Base-by-base conservation (phyloP, 2,888 invertebrate genomes). In the Xylota segnis region DNA sequence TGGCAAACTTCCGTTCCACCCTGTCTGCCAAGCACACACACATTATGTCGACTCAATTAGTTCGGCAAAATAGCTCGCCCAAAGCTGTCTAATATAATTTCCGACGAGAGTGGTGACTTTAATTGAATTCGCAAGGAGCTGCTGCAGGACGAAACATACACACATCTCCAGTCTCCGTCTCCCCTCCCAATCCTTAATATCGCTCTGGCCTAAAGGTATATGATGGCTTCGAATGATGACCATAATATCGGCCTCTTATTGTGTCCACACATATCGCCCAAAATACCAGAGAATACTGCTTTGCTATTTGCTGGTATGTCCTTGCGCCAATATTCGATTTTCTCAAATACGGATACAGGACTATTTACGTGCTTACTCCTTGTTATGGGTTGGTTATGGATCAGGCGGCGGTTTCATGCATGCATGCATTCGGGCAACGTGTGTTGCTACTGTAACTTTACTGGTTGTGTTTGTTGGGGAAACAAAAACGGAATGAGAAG, bases 81-180 rank as follows among this genome's bases (percentile, higher is more conserved):
- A 59, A 59, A 76, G 68, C 76, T 68, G 76, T 68, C 76, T 61
- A 40, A 76, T 76, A 76, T 61, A 70, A 77, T 68, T 77, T 70
- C 77, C 77, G 61, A 70, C 50, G 54, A 77, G 59, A 77, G 70
- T 77, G 70, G 43, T 77, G 70, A 61, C 70, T 77, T 70, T 70
- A 77, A 77, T 77, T 77, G 77, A 77, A 77, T 77, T 77, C 70
- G 61, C 54, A 77, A 70, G 77, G 61, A 77, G 43, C 54, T 61
- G 56, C 58, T 34, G 23, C 66, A 50, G 66, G 58, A 50, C 29
- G 58, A 66, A 68, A 76, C 40, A 50, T 37, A 5, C 10, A 56
- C 56, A 65, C n/a, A 45, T 40, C n/a, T 40, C 40, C 40, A 12
- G 4, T 40, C 34, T 34, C 34, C 37, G 1, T n/a, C 40, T n/a